A percentile compares a stretch with the other conserved stretches of the same genome.
These are phyloP conservation scores for Lampris incognitus DNA, from an alignment of 2,113 vertebrate species.

Conservation along the genomic window DNA sequence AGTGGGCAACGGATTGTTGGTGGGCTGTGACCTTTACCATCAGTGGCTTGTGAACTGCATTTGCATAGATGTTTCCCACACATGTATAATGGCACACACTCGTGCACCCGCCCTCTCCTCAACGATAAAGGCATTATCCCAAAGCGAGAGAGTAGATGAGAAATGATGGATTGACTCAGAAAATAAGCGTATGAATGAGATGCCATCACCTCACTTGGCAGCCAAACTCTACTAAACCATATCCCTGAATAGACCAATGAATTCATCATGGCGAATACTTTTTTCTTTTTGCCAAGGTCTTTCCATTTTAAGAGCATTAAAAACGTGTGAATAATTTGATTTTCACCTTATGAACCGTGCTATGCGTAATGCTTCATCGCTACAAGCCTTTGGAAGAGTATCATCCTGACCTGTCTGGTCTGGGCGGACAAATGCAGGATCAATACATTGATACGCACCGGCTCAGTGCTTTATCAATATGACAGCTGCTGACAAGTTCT, in stretches of 20 bases:
- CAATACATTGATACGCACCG: constrained; percentile 48
- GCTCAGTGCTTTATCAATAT: constrained; percentile 30
- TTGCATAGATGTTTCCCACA: constrained; percentile 47
- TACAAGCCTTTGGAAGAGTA: constrained; percentile 16
- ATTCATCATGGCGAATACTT: not conserved
- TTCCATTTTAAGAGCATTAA: constrained; percentile 12
- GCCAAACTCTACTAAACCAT: not conserved
- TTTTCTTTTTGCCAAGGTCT: constrained; percentile 1
- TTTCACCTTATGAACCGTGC: constrained; percentile 8
- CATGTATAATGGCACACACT: not conserved
- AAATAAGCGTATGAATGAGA: constrained; percentile 8
- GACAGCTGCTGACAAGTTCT: constrained; percentile 28
- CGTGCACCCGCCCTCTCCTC: not conserved
- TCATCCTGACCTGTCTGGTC: constrained; percentile 16
- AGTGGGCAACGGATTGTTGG: no score
- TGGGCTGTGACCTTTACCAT: not conserved
- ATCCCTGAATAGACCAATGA: not conserved
- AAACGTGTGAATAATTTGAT: constrained; percentile 11
- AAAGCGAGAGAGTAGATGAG: not conserved
- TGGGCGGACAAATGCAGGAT: constrained; percentile 17
- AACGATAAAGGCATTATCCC: no score
- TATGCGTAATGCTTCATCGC: not conserved
- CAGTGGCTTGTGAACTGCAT: not conserved
- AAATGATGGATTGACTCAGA: not conserved
- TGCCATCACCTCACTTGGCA: constrained; percentile 10